phyloP scores from a whole-genome alignment of 2,797 vertebrate species.

The Notamacropus eugenii region DNA sequence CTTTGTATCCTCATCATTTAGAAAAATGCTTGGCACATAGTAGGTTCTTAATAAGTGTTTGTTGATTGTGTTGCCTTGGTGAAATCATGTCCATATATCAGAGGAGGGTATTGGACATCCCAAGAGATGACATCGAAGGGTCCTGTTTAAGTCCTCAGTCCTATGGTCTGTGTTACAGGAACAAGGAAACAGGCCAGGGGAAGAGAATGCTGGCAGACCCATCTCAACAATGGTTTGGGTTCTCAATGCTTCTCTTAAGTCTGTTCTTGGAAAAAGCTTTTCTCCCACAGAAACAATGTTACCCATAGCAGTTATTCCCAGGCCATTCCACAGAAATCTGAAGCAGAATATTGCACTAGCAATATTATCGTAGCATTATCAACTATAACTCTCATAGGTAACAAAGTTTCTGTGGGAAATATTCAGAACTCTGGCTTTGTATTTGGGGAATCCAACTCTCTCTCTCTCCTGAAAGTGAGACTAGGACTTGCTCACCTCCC shows the following conservation, averaged over 20 bases:
- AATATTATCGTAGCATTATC: not conserved
- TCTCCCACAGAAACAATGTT: not conserved
- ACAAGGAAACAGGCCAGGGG: not conserved
- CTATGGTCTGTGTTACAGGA: not conserved
- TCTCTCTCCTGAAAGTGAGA: not conserved
- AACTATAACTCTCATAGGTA: not conserved
- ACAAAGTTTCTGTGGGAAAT: not conserved
- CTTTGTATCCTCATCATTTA: not conserved
- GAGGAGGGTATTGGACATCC: not conserved
- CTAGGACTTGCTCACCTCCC: not conserved
- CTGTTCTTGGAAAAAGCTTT: not conserved
- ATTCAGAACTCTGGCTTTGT: not conserved
- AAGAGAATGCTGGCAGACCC: not conserved
- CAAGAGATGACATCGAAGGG: not conserved
- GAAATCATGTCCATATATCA: not conserved
- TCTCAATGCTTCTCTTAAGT: not conserved
- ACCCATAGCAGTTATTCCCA: not conserved
- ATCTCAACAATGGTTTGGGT: not conserved
- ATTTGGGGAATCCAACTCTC: not conserved
- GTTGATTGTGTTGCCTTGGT: not conserved
- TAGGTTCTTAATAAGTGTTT: not conserved
- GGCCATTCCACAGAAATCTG: not conserved
- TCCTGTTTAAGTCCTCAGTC: not conserved
- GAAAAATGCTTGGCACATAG: not conserved
- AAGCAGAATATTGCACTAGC: not conserved